Evolutionary conservation across 2,888 invertebrate species (phyloP).

Genomic region (Melinaea marsaeus): DNA sequence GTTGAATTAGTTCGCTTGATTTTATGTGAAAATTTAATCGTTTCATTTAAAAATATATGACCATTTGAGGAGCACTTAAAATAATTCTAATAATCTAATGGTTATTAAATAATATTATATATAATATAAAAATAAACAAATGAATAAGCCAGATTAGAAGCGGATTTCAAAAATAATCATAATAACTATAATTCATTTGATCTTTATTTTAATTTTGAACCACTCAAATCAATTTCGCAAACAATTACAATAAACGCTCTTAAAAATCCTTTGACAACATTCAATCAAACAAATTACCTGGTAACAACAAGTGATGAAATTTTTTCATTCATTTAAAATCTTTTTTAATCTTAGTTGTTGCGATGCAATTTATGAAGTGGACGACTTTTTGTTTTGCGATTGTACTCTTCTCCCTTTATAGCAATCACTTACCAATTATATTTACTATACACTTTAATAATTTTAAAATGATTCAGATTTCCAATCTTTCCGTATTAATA

Average conservation of each 20-base stretch:
- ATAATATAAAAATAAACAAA: not conserved
- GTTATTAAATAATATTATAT: too few species aligned
- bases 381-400: slow-evolving; percentile 15
- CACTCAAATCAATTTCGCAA: slow-evolving; percentile 16
- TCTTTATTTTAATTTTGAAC: slow-evolving; percentile 5
- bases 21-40: not conserved
- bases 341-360: slow-evolving; percentile 28
- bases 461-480: not conserved
- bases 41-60: not conserved
- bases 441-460: not conserved
- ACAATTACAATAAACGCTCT: slow-evolving; percentile 14
- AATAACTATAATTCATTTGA: not conserved
- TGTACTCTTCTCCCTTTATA: slow-evolving; percentile 3
- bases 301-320: slow-evolving; percentile 25
- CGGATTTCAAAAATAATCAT: not conserved
- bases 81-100: too few species aligned
- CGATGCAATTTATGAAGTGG: slow-evolving; percentile 20
- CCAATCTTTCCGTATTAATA: not conserved
- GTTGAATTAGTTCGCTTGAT: slow-evolving; percentile 6
- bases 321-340: slow-evolving; percentile 31
- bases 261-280: slow-evolving; percentile 20
- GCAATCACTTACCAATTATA: not conserved
- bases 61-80: not conserved
- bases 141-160: not conserved
- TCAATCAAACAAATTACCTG: slow-evolving; percentile 34